These are phyloP conservation scores for Plutella xylostella DNA, from an alignment of 2,888 invertebrate species.

Conservation along the genomic window DNA sequence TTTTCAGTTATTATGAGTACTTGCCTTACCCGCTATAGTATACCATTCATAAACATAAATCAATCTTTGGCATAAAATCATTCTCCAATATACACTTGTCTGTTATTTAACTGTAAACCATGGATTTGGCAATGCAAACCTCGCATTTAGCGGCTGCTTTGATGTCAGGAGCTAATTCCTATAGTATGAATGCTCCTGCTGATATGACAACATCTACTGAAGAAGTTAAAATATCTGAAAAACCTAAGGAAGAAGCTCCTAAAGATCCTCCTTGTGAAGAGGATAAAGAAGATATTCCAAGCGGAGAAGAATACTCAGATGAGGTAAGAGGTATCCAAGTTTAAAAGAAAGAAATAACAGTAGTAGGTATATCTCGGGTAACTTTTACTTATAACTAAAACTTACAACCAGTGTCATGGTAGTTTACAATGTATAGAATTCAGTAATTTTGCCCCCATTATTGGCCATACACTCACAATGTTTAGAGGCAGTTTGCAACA, in stretches of 20 bases:
- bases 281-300: constrained; percentile 55
- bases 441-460: not conserved
- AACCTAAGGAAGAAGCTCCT: constrained; percentile 24
- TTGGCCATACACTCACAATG: not conserved
- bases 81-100: too few relatives aligned
- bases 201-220: constrained; percentile 18
- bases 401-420: not conserved
- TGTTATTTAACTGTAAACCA: too few relatives aligned
- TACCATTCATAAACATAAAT: too few relatives aligned
- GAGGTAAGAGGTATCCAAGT: constrained; percentile 31
- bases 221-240: constrained; percentile 39
- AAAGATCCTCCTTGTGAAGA: constrained; percentile 42
- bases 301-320: constrained; percentile 60
- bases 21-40: too few relatives aligned
- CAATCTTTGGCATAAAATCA: too few relatives aligned
- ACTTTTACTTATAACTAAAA: not conserved
- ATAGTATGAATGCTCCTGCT: constrained; percentile 25
- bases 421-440: not conserved
- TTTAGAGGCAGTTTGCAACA: too few relatives aligned
- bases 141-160: constrained; percentile 61
- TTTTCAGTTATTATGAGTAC: too few relatives aligned
- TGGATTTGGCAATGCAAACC: constrained; percentile 49
- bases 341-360: not conserved
- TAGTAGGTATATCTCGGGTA: not conserved
- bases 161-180: constrained; percentile 45